Evolutionary conservation across 2,888 invertebrate genomes (phyloP), one percentile per base, ranked within the genome.

Genomic region (Acleris holmiana): DNA sequence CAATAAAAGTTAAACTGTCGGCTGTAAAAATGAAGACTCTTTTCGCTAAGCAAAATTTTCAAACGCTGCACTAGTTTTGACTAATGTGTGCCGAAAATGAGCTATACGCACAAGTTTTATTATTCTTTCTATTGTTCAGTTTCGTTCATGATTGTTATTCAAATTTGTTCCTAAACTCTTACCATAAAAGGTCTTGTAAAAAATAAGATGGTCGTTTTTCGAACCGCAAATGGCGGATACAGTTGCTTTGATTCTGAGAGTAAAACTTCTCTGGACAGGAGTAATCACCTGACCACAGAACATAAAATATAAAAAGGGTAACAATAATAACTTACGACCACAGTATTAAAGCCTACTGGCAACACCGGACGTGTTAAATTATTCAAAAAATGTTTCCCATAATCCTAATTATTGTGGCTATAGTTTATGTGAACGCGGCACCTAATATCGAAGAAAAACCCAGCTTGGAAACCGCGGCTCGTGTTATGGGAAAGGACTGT

Each of bases 221-320:
- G 5, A 67, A 68, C 65, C 48, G 73, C 66, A 74, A 60, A 68
- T 46, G 18, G 51, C 67, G 61, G 4, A 41, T 72, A 63, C 68
- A 67, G 51, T 65, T 61, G 66, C 60, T 61, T 25, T 67, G 67
- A 74, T 68, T 74, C 70, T 67, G 70, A 79, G 73, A 80, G 72
- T 76, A 80, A 79, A 77, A 73, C 74, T 71, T 73, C 23, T 70
- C 72, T 63, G 71, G 71, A 75, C 75, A 73, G 82, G 80, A 80
- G 81, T 76, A 84, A 83, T 85, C 82, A 80, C 76, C 72, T 80
- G 76, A 86, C 85, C 86, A 83, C 85, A 81, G 74, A 73, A 74
- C 73, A 76, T 70, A 74, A 82, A 84, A 85, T 86, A 87, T 87
- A 87, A 85, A 69, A 87, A 83, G 82, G 82, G 78, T 79, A 72